Evolutionary conservation across 2,888 invertebrate genomes (phyloP).

Genomic region (Cheilosia urbana): DNA sequence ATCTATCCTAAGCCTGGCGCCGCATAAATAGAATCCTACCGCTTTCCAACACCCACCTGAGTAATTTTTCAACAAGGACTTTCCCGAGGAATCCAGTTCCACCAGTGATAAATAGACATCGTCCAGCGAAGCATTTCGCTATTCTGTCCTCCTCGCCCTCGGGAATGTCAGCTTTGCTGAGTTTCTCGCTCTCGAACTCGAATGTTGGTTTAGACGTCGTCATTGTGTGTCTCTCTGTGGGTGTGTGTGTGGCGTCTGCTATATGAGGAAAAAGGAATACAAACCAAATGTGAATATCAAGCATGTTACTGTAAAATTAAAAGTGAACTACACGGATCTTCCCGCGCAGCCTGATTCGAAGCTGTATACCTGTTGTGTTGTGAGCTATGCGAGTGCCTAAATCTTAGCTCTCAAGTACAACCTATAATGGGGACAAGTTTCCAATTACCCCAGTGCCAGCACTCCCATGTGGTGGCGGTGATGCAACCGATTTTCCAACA

Average conservation of each 20-base stretch:
- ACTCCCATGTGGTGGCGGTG: conserved; percentile 27
- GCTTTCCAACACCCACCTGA: conserved; percentile 80
- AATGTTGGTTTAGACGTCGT: conserved; percentile 81
- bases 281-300: conserved; percentile 14
- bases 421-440: conserved; percentile 39
- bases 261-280: conserved; percentile 13
- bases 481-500: conserved; percentile 48
- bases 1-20: conserved; percentile 60
- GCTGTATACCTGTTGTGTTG: conserved; percentile 9
- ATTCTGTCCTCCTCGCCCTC: conserved; percentile 82
- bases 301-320: not conserved
- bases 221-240: not conserved
- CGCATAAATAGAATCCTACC: conserved; percentile 81
- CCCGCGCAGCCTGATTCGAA: not conserved
- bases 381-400: conserved; percentile 4
- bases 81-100: conserved; percentile 84
- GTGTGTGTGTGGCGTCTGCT: conserved; percentile 5
- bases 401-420: conserved; percentile 53
- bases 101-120: conserved; percentile 83
- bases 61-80: conserved; percentile 83
- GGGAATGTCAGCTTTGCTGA: conserved; percentile 78
- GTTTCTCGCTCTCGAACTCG: conserved; percentile 78
- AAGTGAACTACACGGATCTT: not conserved
- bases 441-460: conserved; percentile 15
- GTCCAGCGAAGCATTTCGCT: conserved; percentile 81